Base-by-base conservation (phyloP, 2,113 vertebrate genomes). In the Periophthalmus modestus region DNA sequence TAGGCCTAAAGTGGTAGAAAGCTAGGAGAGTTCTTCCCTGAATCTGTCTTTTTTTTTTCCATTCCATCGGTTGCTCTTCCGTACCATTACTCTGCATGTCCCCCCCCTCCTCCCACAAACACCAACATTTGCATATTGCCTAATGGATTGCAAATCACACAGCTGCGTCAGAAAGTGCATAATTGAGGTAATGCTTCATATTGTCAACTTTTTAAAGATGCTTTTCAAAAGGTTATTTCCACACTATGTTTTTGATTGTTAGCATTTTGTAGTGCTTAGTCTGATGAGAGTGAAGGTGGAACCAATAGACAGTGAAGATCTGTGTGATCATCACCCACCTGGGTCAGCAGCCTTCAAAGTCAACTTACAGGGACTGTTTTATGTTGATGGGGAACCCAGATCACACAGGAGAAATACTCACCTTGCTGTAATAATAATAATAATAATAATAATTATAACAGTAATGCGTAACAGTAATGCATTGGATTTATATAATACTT, bases 111-210 rank as follows among this genome's bases (percentile, higher is more conserved):
- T 72, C 72, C 69, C 88, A 89, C 78, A 90, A 88, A 85, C 82
- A 81, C 0, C 80, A 78, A 0, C 16, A 86, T 86, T 86, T 89
- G 73, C 81, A 90, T 89, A 89, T 85, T 88, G 82, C 83, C 71
- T 88, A 91, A 91, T 88, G 88, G 87, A 74, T 87, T 87, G 81
- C 79, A 76, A 88, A 87, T 83, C 77, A 84, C 61, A 70, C 68
- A 63, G 82, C 79, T 76, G 81, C 76, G 82, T 15, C 69, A 82
- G 87, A 88, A 84, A 71, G 66, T 75, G 39, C 69, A 54, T 89
- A 87, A 89, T 90, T 84, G 79, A 78, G 74, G 81, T 79, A 86
- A 86, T 89, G 86, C 80, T 87, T 91, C 83, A 89, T 76, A 75
- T 66, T 88, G 84, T 87, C 73, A 21, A 77, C 73, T 66, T 76